Percentiles rank a stretch among this genome's conserved stretches.
These are phyloP conservation scores for Heliconius erato DNA, from an alignment of 2,888 invertebrate genomes.

Conservation along the genomic window DNA sequence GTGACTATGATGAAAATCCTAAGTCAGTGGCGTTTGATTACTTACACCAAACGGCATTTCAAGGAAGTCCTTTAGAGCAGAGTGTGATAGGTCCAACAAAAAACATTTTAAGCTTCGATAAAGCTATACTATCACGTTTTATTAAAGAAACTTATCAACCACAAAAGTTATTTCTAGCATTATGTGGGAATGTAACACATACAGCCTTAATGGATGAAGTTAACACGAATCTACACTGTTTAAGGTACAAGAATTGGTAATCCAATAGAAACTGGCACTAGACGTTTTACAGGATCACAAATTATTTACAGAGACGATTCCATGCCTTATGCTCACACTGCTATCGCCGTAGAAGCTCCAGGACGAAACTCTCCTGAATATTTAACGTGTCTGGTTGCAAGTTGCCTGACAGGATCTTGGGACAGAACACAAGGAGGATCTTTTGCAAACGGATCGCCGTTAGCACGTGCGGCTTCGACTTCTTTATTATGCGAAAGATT, in stretches of 20 bases:
- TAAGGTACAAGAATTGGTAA: constrained; percentile 34
- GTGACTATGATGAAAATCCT: constrained; percentile 69
- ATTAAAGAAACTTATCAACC: constrained; percentile 66
- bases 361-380: constrained; percentile 69
- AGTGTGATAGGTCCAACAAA: constrained; percentile 87
- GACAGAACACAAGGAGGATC: constrained; percentile 66
- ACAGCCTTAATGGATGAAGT: constrained; percentile 21
- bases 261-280: constrained; percentile 55
- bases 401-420: constrained; percentile 75
- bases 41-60: constrained; percentile 80
- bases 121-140: constrained; percentile 58
- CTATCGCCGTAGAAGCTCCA: constrained; percentile 79
- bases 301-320: constrained; percentile 73
- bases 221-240: constrained; percentile 14
- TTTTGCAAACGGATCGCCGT: constrained; percentile 60
- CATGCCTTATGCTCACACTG: constrained; percentile 73
- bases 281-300: constrained; percentile 61
- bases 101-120: constrained; percentile 86
- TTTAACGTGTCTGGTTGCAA: constrained; percentile 67
- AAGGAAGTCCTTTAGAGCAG: constrained; percentile 75
- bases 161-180: constrained; percentile 89
- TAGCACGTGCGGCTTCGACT: constrained; percentile 65
- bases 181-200: constrained; percentile 90
- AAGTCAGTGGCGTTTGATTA: constrained; percentile 76
- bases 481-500: constrained; percentile 69